Base-by-base conservation (phyloP, 2,113 vertebrate genomes). In the Protomyctophum bolini region DNA sequence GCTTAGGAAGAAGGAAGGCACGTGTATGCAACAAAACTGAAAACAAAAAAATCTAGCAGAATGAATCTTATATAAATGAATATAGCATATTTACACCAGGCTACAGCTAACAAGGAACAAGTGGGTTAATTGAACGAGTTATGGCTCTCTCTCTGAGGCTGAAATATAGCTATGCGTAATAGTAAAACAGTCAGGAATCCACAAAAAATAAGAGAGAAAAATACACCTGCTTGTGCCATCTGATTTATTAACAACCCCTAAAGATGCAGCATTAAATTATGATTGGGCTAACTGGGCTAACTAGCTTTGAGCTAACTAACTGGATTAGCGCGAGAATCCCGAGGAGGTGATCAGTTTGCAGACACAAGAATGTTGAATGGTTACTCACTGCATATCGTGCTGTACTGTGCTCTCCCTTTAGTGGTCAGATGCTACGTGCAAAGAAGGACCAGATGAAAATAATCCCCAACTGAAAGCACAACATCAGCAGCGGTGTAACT, bases 311-410 rank as follows among this genome's bases (percentile, higher is more conserved):
- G 45, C 56, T 50, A 47, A 63, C 60, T 33, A 45, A 79, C 79
- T 82, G 81, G 72, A 79, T 58, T 5, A 60, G 48, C 47, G 14
- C 2, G 14, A 6, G 21, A 10, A 45, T 52, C 29, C 14, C 9
- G 14, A 55, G 33, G 14, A 55, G 33, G 33, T 41, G 50, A 56
- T 64, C 21, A 21, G 21, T 14, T 0, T 0, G 7, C 2, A 52
- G 7, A 28, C 6, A 0, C 28, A 8, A 41, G 33, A 4, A 0
- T 49, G 12, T 1, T 6, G 21, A 46, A 10, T 10, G 7, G 2
- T 0, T 66, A 91, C 91, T 92, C 72, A 91, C 91, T 90, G 91
- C 91, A 92, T 92, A 69, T 83, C 87, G 73, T 54, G 63, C 14
- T 15, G 73, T 54, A 61, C 14, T 15, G 50, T 4, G 33, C 33